These are phyloP conservation scores for Schizopygopsis malacanthus DNA, from an alignment of 2,797 vertebrate genomes.

Conservation along the genomic window DNA sequence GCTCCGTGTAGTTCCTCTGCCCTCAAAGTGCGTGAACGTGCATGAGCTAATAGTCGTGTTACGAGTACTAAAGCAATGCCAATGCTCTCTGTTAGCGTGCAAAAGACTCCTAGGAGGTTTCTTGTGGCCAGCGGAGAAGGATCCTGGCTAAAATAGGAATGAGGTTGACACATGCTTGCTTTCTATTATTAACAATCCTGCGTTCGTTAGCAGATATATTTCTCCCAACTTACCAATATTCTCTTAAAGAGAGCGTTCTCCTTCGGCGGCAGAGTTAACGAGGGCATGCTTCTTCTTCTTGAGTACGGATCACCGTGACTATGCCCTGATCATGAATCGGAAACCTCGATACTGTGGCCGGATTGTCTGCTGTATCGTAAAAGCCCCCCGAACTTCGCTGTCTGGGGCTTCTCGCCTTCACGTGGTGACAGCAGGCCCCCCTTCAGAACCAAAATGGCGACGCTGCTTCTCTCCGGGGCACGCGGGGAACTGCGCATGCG, in stretches of 20 bases:
- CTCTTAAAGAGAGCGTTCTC: conserved; percentile 98
- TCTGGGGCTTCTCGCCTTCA: conserved; percentile 74
- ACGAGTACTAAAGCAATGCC: conserved; percentile 9
- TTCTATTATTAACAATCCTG: conserved; percentile 43
- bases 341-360: conserved; percentile 50
- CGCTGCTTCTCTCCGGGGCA: conserved; percentile 81
- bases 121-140: not conserved
- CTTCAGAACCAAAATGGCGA: conserved; percentile 84
- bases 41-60: conserved; percentile 25
- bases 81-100: not conserved
- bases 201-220: conserved; percentile 5
- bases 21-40: conserved; percentile 25
- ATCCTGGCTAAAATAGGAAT: conserved; percentile 45
- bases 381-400: conserved; percentile 64
- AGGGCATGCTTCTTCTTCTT: conserved; percentile 85
- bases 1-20: conserved; percentile 1
- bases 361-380: conserved; percentile 15
- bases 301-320: conserved; percentile 54
- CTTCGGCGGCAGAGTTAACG: conserved; percentile 93
- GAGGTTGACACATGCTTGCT: conserved; percentile 36
- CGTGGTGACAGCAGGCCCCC: conserved; percentile 80
- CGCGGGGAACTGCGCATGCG: conserved; percentile 46
- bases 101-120: not conserved
- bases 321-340: conserved; percentile 44
- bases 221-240: conserved; percentile 88